Conservation (phyloP, 1,140 invertebrate species). For the Caenorhabditis brenneri region DNA sequence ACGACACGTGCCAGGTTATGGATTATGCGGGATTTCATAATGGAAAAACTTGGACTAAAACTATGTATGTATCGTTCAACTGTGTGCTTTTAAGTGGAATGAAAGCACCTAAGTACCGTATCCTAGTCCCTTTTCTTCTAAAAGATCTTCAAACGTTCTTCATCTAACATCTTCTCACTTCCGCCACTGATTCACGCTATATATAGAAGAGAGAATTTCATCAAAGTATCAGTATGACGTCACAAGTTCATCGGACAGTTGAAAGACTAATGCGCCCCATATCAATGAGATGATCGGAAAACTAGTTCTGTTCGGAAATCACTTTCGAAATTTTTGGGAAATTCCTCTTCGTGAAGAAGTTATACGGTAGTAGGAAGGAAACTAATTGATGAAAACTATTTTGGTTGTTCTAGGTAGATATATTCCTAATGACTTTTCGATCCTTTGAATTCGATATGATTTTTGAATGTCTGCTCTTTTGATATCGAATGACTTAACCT, state of each 20-base stretch:
- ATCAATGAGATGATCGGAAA: slow-evolving; percentile 4
- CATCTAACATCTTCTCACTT: not conserved
- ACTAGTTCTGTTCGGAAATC: not conserved
- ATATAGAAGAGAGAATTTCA: not conserved
- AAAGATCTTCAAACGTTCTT: no score
- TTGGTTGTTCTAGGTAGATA: no score
- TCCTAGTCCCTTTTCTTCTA: no score
- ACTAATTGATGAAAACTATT: no score
- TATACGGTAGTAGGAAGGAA: no score
- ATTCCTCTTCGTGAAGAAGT: not conserved
- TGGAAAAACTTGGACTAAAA: no score
- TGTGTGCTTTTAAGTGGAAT: no score
- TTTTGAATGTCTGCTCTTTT: not conserved
- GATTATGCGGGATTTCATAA: no score
- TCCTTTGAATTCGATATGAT: not conserved
- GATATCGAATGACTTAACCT: not conserved
- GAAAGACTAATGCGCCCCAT: slow-evolving; percentile 5
- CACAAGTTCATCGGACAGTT: slow-evolving; percentile 29
- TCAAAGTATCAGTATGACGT: not conserved
- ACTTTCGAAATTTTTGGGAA: not conserved
- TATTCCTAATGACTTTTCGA: no score
- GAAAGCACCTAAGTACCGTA: no score
- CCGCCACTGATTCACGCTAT: not conserved
- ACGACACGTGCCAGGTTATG: no score
- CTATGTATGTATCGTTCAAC: no score